These are phyloP conservation scores for Vimba vimba DNA, from an alignment of 2,113 vertebrate species.

Conservation along the genomic window DNA sequence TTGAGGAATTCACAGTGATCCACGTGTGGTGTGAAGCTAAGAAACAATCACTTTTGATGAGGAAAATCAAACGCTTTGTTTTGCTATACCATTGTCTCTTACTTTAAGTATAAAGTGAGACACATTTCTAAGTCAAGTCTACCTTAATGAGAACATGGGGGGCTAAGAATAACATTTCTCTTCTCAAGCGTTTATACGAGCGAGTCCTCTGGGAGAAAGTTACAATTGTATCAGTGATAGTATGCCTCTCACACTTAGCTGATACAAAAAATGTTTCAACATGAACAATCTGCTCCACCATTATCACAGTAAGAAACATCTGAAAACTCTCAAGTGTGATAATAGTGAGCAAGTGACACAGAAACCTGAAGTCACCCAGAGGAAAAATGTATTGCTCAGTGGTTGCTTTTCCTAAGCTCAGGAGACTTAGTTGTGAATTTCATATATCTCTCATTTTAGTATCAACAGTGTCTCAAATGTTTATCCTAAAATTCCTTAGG, in stretches of 20 bases:
- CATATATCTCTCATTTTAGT: no score
- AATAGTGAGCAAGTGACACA: neutral
- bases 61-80: neutral
- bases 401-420: no score
- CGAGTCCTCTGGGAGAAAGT: slow-evolving; percentile 5
- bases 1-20: slow-evolving; percentile 11
- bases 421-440: no score
- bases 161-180: slow-evolving; percentile 28
- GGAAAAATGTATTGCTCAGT: no score
- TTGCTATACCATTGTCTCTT: neutral
- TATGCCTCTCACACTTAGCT: neutral
- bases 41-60: neutral
- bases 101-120: slow-evolving; percentile 13
- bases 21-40: neutral
- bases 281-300: neutral
- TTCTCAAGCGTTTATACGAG: neutral
- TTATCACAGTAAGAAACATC: slow-evolving; percentile 1
- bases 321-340: neutral
- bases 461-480: no score
- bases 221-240: neutral
- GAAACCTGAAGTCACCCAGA: neutral
- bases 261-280: neutral
- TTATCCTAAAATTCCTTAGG: no score
- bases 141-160: neutral
- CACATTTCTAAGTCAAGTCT: slow-evolving; percentile 4